Base-by-base conservation (phyloP, 1,140 invertebrate species). In the Drosophila pruinosa region DNA sequence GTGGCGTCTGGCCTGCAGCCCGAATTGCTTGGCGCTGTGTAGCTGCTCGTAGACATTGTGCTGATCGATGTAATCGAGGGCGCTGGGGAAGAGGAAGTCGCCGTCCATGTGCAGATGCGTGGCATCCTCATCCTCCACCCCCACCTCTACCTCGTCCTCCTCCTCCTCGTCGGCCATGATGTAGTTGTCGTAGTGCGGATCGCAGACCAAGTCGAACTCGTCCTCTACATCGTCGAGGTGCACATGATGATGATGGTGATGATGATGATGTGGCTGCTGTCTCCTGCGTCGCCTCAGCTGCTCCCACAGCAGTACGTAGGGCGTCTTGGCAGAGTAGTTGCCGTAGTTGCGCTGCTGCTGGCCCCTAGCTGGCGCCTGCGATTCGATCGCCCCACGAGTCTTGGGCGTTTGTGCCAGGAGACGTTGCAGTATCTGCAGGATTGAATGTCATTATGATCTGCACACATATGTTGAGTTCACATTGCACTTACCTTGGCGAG, bases 331-430 rank as follows among this genome's bases (percentile, higher is more conserved):
- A 8, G 65, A 48, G n/a, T n/a, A n/a, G n/a, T n/a, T n/a, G 41
- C 41, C 53, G 19, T 75, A 80, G 31, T 52, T 78, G 57, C 81
- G 81, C 12, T 72, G 74, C 41, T 69, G 71, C 59, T 70, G 81
- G 61, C 56, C 34, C 31, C n/a, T 34, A 34, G 58, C 48, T 31
- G 67, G 63, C 28, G 69, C 31, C 52, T 68, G 50, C 21, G 59
- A 14, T 4, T 65, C 54, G 6, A 72, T 34, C 12, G 64, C 50
- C n/a, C 54, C 48, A 36, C 78, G 80, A 43, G 56, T 82, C 38
- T 89, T 90, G 31, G 86, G 89, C 56, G 78, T 67, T 83, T 89
- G 83, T 54, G 89, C 89, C 72, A 91, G 50, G 41, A 91, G 78
- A 70, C 88, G 83, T 78, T 91, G 85, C 47, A 91, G 80, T 52